Percentiles rank a stretch among this genome's conserved stretches.
Evolutionary conservation across 2,888 invertebrate species (phyloP).

Genomic region (Zygogramma bicolorata): DNA sequence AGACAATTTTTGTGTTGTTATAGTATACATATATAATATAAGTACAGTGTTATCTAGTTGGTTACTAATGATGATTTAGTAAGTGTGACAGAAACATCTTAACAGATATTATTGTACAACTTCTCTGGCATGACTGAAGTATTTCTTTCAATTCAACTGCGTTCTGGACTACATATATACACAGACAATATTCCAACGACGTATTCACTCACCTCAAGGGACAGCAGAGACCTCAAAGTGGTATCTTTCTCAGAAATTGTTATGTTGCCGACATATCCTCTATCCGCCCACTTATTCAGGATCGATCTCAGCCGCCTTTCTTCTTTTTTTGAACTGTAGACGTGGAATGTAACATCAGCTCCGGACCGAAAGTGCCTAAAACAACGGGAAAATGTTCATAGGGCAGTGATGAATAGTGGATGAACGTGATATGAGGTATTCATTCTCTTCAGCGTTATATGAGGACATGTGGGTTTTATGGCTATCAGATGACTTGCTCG

Average conservation of each 20-base stretch:
- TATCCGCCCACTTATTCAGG: constrained; percentile 51
- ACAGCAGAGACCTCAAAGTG: constrained; percentile 73
- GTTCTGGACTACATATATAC: constrained; percentile 68
- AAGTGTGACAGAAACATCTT: no score
- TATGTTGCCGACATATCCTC: constrained; percentile 52
- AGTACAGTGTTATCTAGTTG: no score
- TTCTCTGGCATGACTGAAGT: no score
- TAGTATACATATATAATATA: no score
- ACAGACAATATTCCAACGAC: background rate
- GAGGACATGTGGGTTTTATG: no score
- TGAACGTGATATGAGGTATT: no score
- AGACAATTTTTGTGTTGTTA: no score
- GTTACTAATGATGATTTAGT: no score
- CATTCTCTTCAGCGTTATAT: no score
- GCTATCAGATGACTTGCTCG: no score
- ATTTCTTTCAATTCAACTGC: background rate
- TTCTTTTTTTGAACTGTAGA: constrained; percentile 69
- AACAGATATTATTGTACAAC: no score
- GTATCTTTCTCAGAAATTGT: constrained; percentile 73
- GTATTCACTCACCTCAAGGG: constrained; percentile 74
- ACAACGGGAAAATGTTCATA: constrained; percentile 34
- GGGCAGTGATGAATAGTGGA: constrained; percentile 27
- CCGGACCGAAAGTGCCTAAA: constrained; percentile 64
- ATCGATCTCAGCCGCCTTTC: constrained; percentile 67
- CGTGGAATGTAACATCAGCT: constrained; percentile 69